Evolutionary conservation across 2,888 invertebrate genomes (phyloP).

Genomic region (Scaeva pyrastri): DNA sequence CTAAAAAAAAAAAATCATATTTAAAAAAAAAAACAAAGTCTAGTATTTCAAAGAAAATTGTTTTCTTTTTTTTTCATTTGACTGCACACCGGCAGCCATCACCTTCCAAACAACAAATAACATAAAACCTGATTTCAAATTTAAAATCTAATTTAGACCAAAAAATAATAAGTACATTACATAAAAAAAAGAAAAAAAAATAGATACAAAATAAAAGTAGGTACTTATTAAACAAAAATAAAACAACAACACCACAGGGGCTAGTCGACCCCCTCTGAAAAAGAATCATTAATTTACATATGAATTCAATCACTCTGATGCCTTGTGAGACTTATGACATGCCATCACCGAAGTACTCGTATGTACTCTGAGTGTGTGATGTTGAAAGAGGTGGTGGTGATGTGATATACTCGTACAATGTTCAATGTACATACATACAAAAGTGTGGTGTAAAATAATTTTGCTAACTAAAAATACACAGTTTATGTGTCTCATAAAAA

Average conservation of each 20-base stretch:
- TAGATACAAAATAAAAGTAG: conserved; percentile 22
- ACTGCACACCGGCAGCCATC: conserved; percentile 15
- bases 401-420: no score
- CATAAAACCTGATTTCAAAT: conserved; percentile 30
- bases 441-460: conserved; percentile 58
- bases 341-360: conserved; percentile 32
- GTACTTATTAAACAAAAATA: conserved; percentile 9
- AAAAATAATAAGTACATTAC: conserved; percentile 25
- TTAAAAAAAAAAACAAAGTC: background rate
- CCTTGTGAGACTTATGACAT: conserved; percentile 55
- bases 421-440: no score
- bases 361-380: conserved; percentile 22
- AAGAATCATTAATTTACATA: conserved; percentile 77
- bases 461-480: conserved; percentile 69
- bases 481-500: conserved; percentile 75
- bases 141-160: conserved; percentile 46
- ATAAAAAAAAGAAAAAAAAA: background rate
- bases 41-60: conserved; percentile 31
- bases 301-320: conserved; percentile 77
- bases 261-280: conserved; percentile 42
- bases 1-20: background rate
- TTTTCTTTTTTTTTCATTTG: conserved; percentile 21
- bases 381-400: conserved; percentile 10
- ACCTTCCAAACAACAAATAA: background rate
- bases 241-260: background rate